Conservation (phyloP, 1,140 invertebrate species). For the Grapholita molesta region DNA sequence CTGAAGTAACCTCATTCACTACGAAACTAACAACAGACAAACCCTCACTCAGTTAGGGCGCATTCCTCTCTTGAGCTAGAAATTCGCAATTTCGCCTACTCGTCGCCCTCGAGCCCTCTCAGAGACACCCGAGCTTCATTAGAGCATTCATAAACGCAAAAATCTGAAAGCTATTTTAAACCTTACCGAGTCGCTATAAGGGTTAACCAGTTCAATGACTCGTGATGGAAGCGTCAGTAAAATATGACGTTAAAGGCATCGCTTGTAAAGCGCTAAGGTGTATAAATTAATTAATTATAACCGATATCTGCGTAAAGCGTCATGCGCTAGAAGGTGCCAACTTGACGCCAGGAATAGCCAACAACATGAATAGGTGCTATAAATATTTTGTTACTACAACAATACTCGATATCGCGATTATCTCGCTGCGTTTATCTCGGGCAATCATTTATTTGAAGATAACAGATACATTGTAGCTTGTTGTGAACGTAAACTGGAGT, state of each 20-base stretch:
- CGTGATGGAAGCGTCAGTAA: background rate
- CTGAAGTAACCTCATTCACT: background rate
- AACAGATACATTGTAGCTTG: background rate
- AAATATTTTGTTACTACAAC: slow-evolving; percentile 8
- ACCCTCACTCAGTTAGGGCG: slow-evolving; percentile 3
- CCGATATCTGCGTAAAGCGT: background rate
- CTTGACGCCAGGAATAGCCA: background rate
- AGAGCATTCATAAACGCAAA: background rate
- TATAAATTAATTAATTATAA: background rate
- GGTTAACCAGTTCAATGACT: background rate
- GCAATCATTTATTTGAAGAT: background rate
- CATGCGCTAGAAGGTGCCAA: slow-evolving; percentile 5
- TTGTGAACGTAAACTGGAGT: background rate
- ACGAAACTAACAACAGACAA: background rate
- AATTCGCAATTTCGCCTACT: slow-evolving; percentile 5
- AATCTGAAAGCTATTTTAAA: background rate
- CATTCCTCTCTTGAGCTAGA: background rate
- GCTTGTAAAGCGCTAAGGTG: background rate
- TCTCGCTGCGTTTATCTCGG: background rate
- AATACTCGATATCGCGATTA: background rate
- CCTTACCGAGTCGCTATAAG: background rate
- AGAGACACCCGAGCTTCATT: slow-evolving; percentile 6
- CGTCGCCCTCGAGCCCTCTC: background rate
- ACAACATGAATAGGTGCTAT: slow-evolving; percentile 4
- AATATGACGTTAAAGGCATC: background rate